Base-by-base conservation (phyloP, 1,140 invertebrate genomes). In the Psix sp. region DNA sequence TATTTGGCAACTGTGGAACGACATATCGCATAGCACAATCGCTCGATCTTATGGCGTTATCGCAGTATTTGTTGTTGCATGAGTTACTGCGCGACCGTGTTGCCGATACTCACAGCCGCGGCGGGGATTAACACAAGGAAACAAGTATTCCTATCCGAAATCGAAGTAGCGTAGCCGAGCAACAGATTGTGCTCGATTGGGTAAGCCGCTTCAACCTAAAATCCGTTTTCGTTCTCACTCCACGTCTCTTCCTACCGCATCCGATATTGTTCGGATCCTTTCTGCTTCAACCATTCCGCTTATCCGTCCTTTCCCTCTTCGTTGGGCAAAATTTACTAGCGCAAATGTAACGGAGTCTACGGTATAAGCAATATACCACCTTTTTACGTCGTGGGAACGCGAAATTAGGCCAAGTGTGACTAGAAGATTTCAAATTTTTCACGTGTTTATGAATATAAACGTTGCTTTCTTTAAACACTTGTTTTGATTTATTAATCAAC, bases 161-260 rank as follows among this genome's bases (percentile, higher is more conserved):
- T 71, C 57, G 73, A 76, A 78, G 38, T 33, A 42, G 42, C 54
- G 42, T 46, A 62, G 56, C 45, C 29, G 21, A 77, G 66, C 62
- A 77, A 77, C 78, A 77, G 76, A 77, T 77, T 74, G 65, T 35
- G 49, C 51, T 62, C 54, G 56, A 60, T 73, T 56, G 48, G 49
- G 56, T 77, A 78, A 80, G 74, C 74, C 65, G 71, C 68, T 76
- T 75, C 73, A 67, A 72, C 65, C 63, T 68, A 66, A 74, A 74
- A 74, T 68, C 68, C 62, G 51, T 71, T 76, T 76, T 74, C 59
- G 38, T 66, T 76, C 68, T 73, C 59, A 40, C 62, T 66, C 42
- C 24, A 42, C 20, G 59, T 66, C 63, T 43, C 46, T 38, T 57
- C 52, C 38, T 39, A 51, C 48, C 13, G 46, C 45, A 42, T 73